Conservation (phyloP, 2,797 vertebrate species). For the Oryzias dopingdopingensis region DNA sequence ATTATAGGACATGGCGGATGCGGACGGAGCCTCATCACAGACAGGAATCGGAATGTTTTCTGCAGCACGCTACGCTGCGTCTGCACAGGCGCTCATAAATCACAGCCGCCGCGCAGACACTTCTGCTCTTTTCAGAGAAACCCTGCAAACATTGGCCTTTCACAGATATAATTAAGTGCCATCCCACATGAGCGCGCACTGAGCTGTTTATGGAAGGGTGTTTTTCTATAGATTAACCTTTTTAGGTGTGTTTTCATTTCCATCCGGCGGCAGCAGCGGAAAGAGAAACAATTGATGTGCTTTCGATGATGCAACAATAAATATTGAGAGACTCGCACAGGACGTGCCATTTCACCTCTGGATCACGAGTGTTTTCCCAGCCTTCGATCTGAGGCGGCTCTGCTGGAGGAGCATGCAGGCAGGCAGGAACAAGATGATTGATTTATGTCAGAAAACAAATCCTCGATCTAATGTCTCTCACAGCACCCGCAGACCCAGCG, state of each 20-base stretch:
- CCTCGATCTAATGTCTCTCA: too few relatives aligned
- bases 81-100: slow-evolving; percentile 49
- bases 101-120: slow-evolving; percentile 61
- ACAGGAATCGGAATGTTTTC: slow-evolving; percentile 30
- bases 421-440: neutral
- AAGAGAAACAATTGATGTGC: slow-evolving; percentile 59
- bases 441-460: slow-evolving; percentile 4
- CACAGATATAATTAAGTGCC: slow-evolving; percentile 69
- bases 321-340: slow-evolving; percentile 69
- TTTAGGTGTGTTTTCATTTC: slow-evolving; percentile 61
- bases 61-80: slow-evolving; percentile 36
- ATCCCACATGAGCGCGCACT: slow-evolving; percentile 49
- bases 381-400: slow-evolving; percentile 58
- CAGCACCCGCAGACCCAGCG: too few relatives aligned
- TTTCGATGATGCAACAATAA: slow-evolving; percentile 66
- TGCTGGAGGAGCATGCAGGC: too few relatives aligned
- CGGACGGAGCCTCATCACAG: slow-evolving; percentile 6
- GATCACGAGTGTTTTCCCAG: slow-evolving; percentile 68
- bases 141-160: slow-evolving; percentile 74
- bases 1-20: neutral
- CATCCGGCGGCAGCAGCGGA: slow-evolving; percentile 54
- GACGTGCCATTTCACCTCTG: slow-evolving; percentile 72
- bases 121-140: slow-evolving; percentile 76
- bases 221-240: slow-evolving; percentile 78
- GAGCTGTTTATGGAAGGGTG: slow-evolving; percentile 66